These are phyloP conservation scores for Ptychodera flava DNA, from an alignment of 35 echinoderm and acorn worm species.

Conservation along the genomic window DNA sequence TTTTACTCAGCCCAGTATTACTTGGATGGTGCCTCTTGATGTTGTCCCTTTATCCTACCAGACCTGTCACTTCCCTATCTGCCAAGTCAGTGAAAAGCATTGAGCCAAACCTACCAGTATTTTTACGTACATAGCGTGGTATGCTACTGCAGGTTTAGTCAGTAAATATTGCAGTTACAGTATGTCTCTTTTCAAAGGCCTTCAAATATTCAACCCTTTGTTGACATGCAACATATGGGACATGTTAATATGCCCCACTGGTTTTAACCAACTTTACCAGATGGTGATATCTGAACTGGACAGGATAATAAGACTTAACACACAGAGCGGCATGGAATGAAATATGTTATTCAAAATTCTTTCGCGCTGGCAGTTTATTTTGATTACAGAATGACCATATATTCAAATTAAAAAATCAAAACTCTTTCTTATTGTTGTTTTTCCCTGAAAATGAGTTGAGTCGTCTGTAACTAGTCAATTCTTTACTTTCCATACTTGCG, in stretches of 20 bases:
- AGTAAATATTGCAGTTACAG: not conserved
- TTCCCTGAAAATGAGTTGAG: no score
- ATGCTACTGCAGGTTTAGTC: not conserved
- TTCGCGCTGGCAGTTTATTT: not conserved
- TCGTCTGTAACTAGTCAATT: no score
- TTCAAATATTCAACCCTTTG: not conserved
- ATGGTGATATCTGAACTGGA: no score
- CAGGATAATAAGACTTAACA: not conserved
- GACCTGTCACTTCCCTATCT: no score
- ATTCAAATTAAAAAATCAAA: not conserved
- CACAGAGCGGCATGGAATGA: not conserved
- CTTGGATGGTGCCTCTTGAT: not conserved
- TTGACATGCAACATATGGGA: not conserved
- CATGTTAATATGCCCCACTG: no score
- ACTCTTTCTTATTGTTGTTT: no score
- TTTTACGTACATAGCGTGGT: constrained; percentile 9
- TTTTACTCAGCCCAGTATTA: not conserved
- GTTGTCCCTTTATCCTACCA: no score
- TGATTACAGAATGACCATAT: not conserved
- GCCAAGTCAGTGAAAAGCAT: no score
- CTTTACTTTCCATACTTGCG: no score
- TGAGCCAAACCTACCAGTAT: not conserved
- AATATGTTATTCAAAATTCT: not conserved
- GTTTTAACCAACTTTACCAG: no score
- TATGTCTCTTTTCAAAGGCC: not conserved